Conservation (phyloP, 2,888 invertebrate genomes). For the Clistopyga incitator region DNA sequence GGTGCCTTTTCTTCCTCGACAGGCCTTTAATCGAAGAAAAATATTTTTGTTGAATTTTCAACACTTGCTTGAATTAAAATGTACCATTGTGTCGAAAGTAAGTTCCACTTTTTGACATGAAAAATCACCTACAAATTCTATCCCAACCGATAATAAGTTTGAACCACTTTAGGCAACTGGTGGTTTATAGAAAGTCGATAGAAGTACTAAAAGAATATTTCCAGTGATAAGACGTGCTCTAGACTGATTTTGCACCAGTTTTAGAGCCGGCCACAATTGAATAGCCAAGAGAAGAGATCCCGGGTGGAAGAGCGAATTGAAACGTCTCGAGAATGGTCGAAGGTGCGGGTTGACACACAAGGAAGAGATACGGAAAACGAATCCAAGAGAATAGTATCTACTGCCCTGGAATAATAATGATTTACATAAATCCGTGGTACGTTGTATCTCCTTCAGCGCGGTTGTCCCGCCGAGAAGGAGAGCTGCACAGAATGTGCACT, state of each 20-base stretch:
- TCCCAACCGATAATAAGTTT: neutral
- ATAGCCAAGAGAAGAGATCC: conserved; percentile 25
- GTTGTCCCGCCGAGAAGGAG: conserved; percentile 4
- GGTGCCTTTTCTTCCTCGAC: too few relatives aligned
- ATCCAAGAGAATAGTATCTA: conserved; percentile 51
- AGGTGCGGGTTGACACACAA: neutral
- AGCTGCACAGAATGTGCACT: neutral
- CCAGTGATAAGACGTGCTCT: conserved; percentile 43
- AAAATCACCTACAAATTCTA: neutral
- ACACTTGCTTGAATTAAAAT: too few relatives aligned
- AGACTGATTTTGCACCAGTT: conserved; percentile 34
- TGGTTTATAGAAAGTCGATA: neutral
- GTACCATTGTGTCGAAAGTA: too few relatives aligned
- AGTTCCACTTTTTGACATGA: too few relatives aligned
- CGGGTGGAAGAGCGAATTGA: conserved; percentile 44
- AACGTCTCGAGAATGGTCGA: conserved; percentile 28
- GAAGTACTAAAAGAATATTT: conserved; percentile 21
- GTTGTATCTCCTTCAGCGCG: conserved; percentile 48
- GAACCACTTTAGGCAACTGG: conserved; percentile 28
- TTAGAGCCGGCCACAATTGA: conserved; percentile 15
- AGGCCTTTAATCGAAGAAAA: neutral
- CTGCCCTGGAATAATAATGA: conserved; percentile 62
- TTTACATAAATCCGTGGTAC: conserved; percentile 66
- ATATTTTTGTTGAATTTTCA: too few relatives aligned
- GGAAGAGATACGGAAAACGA: conserved; percentile 39